phyloP scores from a whole-genome alignment of 2,113 vertebrate species.

The Petroica traversi region DNA sequence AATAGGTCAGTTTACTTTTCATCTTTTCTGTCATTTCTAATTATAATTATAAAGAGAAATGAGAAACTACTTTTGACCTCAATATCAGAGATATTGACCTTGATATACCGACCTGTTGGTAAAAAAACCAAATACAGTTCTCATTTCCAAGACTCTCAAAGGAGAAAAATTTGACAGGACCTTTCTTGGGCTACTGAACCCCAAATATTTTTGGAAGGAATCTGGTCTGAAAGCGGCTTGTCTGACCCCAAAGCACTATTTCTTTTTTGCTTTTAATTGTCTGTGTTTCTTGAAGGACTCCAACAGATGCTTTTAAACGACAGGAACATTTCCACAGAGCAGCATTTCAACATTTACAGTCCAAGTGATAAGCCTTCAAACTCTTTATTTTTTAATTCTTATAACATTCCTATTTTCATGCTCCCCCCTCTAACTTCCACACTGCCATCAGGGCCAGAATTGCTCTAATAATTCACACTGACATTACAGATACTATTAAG shows the following conservation, averaged over 20 bases:
- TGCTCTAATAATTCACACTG: constrained; percentile 73
- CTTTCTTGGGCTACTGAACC: not conserved
- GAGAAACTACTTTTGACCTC: not conserved
- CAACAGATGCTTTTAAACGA: not conserved
- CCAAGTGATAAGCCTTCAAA: not conserved
- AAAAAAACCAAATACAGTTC: not conserved
- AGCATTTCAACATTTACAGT: not conserved
- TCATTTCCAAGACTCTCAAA: not conserved
- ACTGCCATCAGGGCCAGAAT: constrained; percentile 54
- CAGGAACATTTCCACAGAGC: not conserved
- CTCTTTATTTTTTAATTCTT: constrained; percentile 22
- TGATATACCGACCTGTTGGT: not conserved
- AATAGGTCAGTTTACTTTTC: not conserved
- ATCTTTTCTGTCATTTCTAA: not conserved
- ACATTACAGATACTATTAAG: constrained; percentile 72
- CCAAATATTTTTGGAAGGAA: not conserved
- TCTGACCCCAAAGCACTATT: not conserved
- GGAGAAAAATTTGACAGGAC: not conserved
- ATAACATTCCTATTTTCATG: not conserved
- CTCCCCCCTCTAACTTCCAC: constrained; percentile 7
- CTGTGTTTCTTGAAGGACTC: constrained; percentile 16
- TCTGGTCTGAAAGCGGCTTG: not conserved
- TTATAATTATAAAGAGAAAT: not conserved
- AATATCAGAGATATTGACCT: not conserved
- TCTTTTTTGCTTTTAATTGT: not conserved